Evolutionary conservation across 2,888 invertebrate species (phyloP), one percentile per base, ranked within the genome.

Genomic region (Caenorhabditis uteleia): DNA sequence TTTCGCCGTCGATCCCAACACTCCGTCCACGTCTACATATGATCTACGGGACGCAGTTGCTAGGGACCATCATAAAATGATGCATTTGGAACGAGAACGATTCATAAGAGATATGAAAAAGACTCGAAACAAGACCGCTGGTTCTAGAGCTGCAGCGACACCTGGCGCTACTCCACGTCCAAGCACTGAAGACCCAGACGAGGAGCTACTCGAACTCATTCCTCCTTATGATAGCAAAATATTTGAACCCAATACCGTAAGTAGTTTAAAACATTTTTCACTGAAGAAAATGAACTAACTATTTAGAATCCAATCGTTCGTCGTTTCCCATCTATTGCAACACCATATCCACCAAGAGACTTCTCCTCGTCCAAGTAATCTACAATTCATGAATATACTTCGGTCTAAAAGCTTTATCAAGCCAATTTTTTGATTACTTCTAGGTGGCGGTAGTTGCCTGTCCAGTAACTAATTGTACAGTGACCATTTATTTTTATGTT

Each of bases 61-160:
- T 12, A 36, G 43, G 23, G 25, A 47, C 23, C 62, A 62, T 57
- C 62, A 62, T 20, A 49, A 25, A 38, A 18, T 57, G 27, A 48
- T 50, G 48, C 48, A 48, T 38, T 25, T 46, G 6, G 62, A 62
- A 33, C 36, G 57, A n/a, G 47, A 57, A 14, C 26, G 50, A 16
- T 34, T 51, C 14, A 34, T 54, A 49, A 38, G n/a, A 31, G 40
- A 60, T 26, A 16, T 40, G 21, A 50, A 43, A 29, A 46, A 38
- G 36, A 34, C 21, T 18, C 44, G 55, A 29, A 44, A 49, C 16
- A 23, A 43, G 5, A 43, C 33, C 25, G 12, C 38, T 2, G 26
- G 34, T 3, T 3, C 23, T n/a, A 53, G 44, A 26, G 34, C 48
- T 7, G 44, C 36, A n/a, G 36, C 43, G 14, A 7, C 31, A n/a